Base-by-base conservation (phyloP, 2,888 invertebrate species). In the Pseudolycoriella hygida region DNA sequence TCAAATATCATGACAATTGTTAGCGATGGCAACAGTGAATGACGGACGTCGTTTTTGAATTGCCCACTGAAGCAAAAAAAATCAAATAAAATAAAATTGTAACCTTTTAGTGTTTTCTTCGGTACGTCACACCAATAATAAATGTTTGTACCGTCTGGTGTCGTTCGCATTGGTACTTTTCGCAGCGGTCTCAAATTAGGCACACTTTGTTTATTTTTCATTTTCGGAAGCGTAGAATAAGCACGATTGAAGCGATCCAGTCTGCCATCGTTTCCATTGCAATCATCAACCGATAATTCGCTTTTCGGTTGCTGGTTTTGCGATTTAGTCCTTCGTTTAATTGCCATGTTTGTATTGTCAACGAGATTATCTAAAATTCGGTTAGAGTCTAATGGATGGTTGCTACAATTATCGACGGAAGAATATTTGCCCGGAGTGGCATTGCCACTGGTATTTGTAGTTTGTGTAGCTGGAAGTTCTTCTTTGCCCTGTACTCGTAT, bases 41-140 rank as follows among this genome's bases (percentile, higher is more conserved):
- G n/a, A n/a, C n/a, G n/a, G n/a, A n/a, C n/a, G n/a, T n/a, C n/a
- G n/a, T n/a, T n/a, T n/a, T n/a, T n/a, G n/a, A n/a, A n/a, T n/a
- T n/a, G n/a, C n/a, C 37, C n/a, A 12, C 4, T 37, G 37, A 4
- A 37, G 37, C 37, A 37, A 25, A 25, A 25, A 4, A 25, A 25
- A 25, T 25, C 4, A 25, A 25, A 4, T 6, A 25, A 25, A 25
- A 8, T 6, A 25, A 25, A 25, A 25, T 25, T 25, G 25, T 61
- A 67, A 76, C 76, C 74, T 67, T 69, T 62, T 46, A 61, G 59
- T 44, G 65, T 60, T 54, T 67, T 68, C 56, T 71, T 72, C 54
- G 80, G 77, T 64, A 81, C 65, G 68, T 86, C 85, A 69, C 86
- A 86, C 84, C 86, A 85, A 70, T 86, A 86, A 71, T 80, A 83